phyloP scores from a whole-genome alignment of 2,797 vertebrate species.

The Allochrocebus solatus region DNA sequence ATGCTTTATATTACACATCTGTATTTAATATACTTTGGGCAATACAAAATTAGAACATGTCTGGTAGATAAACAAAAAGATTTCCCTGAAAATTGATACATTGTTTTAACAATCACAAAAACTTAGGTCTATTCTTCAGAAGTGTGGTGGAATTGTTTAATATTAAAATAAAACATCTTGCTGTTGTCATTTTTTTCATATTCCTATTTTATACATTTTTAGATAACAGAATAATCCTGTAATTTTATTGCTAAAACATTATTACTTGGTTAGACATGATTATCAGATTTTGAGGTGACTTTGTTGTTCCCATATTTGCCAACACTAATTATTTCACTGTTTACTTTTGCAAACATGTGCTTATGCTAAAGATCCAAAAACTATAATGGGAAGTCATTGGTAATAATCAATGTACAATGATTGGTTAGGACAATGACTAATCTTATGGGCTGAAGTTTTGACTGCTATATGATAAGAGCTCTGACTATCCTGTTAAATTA shows the following conservation, averaged over 20 bases:
- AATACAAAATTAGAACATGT: slow-evolving; percentile 23
- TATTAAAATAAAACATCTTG: slow-evolving; percentile 8
- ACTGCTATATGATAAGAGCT: neutral
- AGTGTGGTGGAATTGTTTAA: neutral
- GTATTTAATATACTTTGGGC: neutral
- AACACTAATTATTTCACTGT: neutral
- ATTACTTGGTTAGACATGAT: neutral
- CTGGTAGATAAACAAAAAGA: slow-evolving; percentile 25
- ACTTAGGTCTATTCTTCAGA: neutral
- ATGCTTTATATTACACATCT: slow-evolving; percentile 3
- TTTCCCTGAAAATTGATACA: neutral
- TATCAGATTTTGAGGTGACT: neutral
- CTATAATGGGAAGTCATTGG: neutral
- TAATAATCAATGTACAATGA: neutral
- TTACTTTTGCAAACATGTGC: slow-evolving; percentile 14
- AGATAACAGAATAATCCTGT: neutral
- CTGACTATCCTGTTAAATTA: neutral
- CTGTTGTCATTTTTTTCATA: neutral
- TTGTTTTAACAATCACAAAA: slow-evolving; percentile 14
- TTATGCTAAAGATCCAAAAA: slow-evolving; percentile 7
- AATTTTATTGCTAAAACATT: slow-evolving; percentile 9
- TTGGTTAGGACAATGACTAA: neutral
- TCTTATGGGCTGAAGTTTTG: neutral
- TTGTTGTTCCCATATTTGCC: neutral
- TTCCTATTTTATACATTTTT: neutral